A percentile compares a stretch with the other conserved stretches of the same genome.
phyloP scores from a whole-genome alignment of 2,888 invertebrate species.

The Drosophila prostipennis region DNA sequence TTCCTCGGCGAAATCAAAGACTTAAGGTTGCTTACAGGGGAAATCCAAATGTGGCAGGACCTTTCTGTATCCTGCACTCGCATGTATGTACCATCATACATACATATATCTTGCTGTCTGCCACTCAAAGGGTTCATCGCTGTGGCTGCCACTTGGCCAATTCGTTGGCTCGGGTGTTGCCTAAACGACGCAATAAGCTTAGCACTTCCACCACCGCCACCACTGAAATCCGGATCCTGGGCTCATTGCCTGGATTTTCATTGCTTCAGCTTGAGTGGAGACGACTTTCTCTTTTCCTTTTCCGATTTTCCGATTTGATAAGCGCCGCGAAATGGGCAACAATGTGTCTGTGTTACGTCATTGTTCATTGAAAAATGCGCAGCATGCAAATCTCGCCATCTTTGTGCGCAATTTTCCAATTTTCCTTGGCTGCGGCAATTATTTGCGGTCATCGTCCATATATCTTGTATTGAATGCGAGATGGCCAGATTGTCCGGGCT shows the following conservation, averaged over 20 bases:
- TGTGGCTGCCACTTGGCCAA: slow-evolving; percentile 59
- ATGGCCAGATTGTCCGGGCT: slow-evolving; percentile 12
- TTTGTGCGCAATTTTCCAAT: slow-evolving; percentile 57
- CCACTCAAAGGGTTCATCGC: slow-evolving; percentile 63
- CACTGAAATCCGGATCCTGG: slow-evolving; percentile 3
- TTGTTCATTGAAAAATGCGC: slow-evolving; percentile 74
- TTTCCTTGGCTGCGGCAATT: slow-evolving; percentile 59
- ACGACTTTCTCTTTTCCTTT: slow-evolving; percentile 34
- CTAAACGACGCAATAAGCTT: slow-evolving; percentile 79
- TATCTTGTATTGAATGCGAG: slow-evolving; percentile 54
- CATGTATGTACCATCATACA: background rate
- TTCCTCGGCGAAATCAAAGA: slow-evolving; percentile 63
- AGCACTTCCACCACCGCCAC: slow-evolving; percentile 57
- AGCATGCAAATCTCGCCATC: slow-evolving; percentile 64
- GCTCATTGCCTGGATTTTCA: slow-evolving; percentile 61
- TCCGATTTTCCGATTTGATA: slow-evolving; percentile 56
- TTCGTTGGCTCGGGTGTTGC: slow-evolving; percentile 69
- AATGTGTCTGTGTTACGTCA: slow-evolving; percentile 60
- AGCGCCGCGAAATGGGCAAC: slow-evolving; percentile 50
- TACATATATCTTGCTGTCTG: slow-evolving; percentile 34
- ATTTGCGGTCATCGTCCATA: slow-evolving; percentile 71
- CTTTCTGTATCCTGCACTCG: slow-evolving; percentile 36
- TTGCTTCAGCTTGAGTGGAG: slow-evolving; percentile 74
- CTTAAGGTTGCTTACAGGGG: slow-evolving; percentile 71
- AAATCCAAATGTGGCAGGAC: slow-evolving; percentile 55